Evolutionary conservation across 2,888 invertebrate species (phyloP), one percentile per base, ranked within the genome.

Genomic region (Pollenia labialis): DNA sequence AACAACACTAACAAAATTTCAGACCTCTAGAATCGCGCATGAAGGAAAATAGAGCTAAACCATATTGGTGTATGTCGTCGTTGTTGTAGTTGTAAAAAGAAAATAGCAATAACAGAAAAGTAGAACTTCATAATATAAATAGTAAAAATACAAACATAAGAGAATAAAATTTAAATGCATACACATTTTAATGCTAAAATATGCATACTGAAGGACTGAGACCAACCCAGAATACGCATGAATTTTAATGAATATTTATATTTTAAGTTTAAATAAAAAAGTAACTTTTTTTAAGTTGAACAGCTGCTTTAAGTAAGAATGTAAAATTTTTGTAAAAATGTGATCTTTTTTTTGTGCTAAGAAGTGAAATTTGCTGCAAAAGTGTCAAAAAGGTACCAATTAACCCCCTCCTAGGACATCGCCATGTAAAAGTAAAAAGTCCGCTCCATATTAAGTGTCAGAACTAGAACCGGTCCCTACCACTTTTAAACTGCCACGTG

Each of bases 51-150:
- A 50, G 50, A 62, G 14, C 40, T 50, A 44, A 54, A 68, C 12
- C 44, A 11, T 40, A 23, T 18, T 54, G 14, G 2, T 56, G 16
- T 77, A 12, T 54, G 14, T 0, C 42, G 16, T 77, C 40, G 62
- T 16, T 83, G 18, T 54, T 56, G 12, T 42, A 50, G 44, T 32
- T 56, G 48, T 1, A 10, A 46, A 52, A 54, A 12, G 8, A 50
- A 76, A 62, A 71, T 23, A 52, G 44, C n/a, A 60, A 50, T 50
- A 69, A 18, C 11, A 46, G 46, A 71, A 46, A 48, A 54, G 42
- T 50, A 32, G 56, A 74, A 81, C 72, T 85, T 74, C 48, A 62
- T 81, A 76, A 81, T 52, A 72, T 72, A 85, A 85, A 85, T 85
- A 85, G 76, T 50, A 52, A 58, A 52, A 71, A 56, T 66, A 46